Conservation (phyloP, 53 echinoderm and acorn worm species). For the Apostichopus leukothele region DNA sequence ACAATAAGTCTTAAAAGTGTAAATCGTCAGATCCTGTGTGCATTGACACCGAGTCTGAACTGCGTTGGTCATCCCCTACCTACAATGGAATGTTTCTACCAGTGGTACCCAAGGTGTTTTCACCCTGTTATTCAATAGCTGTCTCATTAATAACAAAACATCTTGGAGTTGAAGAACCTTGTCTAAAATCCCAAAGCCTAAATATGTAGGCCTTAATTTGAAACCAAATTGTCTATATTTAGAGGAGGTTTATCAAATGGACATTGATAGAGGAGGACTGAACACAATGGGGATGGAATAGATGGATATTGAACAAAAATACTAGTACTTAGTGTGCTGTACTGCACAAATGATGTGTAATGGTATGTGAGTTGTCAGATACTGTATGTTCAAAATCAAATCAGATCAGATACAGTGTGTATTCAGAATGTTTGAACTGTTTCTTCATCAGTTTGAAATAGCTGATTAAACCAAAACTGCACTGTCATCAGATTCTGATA, state of each 20-base stretch:
- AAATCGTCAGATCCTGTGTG: not conserved
- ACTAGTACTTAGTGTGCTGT: no score
- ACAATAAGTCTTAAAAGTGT: not conserved
- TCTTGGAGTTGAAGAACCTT: not conserved
- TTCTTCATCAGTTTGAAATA: no score
- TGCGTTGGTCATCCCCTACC: constrained; percentile 45
- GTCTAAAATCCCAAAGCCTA: not conserved
- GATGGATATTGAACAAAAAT: no score
- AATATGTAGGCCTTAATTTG: not conserved
- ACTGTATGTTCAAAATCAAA: no score
- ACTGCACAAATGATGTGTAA: no score
- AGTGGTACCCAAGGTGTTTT: not conserved
- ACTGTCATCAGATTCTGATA: no score
- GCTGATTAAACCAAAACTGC: no score
- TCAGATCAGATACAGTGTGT: no score
- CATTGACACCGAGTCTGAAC: not conserved
- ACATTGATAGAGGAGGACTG: not conserved
- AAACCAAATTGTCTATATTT: not conserved
- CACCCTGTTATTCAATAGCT: not conserved
- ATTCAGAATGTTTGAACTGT: no score
- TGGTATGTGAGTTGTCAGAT: no score
- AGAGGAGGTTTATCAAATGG: not conserved
- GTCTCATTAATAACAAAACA: not conserved
- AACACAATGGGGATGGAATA: no score
- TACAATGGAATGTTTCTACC: constrained; percentile 19